These are phyloP conservation scores for Rhizoglyphus robini DNA, from an alignment of 1,140 invertebrate genomes.

Conservation along the genomic window DNA sequence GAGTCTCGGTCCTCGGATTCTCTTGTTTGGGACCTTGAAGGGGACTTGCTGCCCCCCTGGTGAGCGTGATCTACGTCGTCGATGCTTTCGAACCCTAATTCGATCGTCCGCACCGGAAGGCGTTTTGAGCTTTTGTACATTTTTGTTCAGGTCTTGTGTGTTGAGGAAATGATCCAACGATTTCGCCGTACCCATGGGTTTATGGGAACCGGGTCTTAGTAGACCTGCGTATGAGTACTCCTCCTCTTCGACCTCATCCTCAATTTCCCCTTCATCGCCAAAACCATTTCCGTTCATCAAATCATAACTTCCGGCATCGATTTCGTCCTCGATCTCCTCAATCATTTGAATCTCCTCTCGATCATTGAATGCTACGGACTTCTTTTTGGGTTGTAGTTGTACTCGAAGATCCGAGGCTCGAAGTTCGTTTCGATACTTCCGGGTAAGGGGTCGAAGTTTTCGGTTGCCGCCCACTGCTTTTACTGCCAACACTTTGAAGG, in stretches of 20 bases:
- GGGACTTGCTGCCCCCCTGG: neutral
- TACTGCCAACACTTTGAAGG: neutral
- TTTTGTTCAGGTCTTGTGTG: constrained; percentile 6
- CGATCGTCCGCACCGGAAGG: constrained; percentile 1
- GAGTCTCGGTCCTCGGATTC: neutral
- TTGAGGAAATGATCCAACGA: constrained; percentile 12
- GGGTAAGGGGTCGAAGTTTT: neutral
- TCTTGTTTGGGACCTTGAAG: neutral
- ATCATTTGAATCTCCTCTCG: neutral
- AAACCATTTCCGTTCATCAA: neutral
- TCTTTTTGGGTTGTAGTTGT: neutral
- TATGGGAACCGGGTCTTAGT: constrained; percentile 8
- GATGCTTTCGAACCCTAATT: neutral
- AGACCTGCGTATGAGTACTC: constrained; percentile 5
- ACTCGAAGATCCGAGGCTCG: neutral
- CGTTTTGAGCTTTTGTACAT: neutral
- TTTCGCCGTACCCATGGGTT: neutral
- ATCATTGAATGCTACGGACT: constrained; percentile 3
- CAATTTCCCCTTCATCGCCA: no score
- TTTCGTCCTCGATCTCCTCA: neutral
- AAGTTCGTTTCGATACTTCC: neutral
- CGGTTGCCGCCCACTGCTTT: neutral
- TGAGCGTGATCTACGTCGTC: neutral
- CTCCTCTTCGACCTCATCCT: neutral
- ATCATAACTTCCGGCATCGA: neutral